Evolutionary conservation across 1,140 invertebrate species (phyloP).

Genomic region (Sycophila sp.): DNA sequence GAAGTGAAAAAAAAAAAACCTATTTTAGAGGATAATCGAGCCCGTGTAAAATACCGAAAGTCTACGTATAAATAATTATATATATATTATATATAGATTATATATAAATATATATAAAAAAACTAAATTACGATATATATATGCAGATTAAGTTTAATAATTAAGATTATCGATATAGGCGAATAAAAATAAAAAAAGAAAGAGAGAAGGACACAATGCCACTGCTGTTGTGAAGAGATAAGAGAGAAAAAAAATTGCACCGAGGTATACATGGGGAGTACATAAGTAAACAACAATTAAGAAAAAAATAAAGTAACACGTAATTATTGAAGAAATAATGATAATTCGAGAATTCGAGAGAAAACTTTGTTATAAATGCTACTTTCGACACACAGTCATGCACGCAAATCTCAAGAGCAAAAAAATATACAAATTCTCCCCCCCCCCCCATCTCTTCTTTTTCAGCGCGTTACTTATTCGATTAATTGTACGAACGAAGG

Average conservation of each 20-base stretch:
- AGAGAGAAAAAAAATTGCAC: slow-evolving; percentile 31
- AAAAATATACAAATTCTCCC: slow-evolving; percentile 29
- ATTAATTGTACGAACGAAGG: not conserved
- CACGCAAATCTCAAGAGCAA: too few species aligned
- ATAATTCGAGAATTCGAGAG: slow-evolving; percentile 19
- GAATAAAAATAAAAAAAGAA: slow-evolving; percentile 9
- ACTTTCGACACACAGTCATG: slow-evolving; percentile 8
- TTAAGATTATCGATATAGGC: slow-evolving; percentile 24
- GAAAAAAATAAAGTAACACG: slow-evolving; percentile 16
- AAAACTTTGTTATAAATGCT: slow-evolving; percentile 30
- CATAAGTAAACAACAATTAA: not conserved
- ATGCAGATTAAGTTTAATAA: slow-evolving; percentile 30
- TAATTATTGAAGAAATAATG: too few species aligned
- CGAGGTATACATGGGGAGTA: slow-evolving; percentile 5
- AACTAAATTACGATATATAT: not conserved
- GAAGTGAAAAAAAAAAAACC: slow-evolving; percentile 27
- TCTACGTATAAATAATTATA: slow-evolving; percentile 48
- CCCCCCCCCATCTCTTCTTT: slow-evolving; percentile 23
- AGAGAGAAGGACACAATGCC: too few species aligned
- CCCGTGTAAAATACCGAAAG: slow-evolving; percentile 48
- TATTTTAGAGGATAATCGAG: slow-evolving; percentile 28
- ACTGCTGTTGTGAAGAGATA: slow-evolving; percentile 23
- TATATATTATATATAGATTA: slow-evolving; percentile 21
- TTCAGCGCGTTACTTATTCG: not conserved
- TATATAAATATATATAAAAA: slow-evolving; percentile 8